A percentile compares a stretch with the other conserved stretches of the same genome.
Evolutionary conservation across 2,888 invertebrate species (phyloP).

Genomic region (Drosophila peninsularis): DNA sequence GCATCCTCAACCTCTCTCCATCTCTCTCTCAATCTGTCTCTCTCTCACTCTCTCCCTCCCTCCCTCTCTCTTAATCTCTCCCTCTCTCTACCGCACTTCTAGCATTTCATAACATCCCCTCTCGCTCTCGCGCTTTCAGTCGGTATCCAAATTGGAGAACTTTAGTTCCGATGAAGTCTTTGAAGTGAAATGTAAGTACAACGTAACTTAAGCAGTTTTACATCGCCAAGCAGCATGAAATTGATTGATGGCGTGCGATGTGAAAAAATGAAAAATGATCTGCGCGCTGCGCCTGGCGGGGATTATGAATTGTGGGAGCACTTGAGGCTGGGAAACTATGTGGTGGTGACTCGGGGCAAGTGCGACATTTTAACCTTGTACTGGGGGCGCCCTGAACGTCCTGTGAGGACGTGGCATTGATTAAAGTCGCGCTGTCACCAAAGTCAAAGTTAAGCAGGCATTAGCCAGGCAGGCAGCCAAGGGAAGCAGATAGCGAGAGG

Average conservation of each 20-base stretch:
- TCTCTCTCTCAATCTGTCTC: background rate
- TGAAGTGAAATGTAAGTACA: slow-evolving; percentile 76
- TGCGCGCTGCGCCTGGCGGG: slow-evolving; percentile 23
- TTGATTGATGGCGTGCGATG: slow-evolving; percentile 70
- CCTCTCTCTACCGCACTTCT: background rate
- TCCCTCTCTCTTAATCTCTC: too few relatives aligned
- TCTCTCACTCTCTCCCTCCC: too few relatives aligned
- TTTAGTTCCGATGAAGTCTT: slow-evolving; percentile 32
- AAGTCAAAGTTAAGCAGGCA: slow-evolving; percentile 77
- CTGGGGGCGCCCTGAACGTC: background rate
- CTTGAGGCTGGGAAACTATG: slow-evolving; percentile 35
- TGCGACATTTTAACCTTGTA: slow-evolving; percentile 54
- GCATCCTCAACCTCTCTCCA: too few relatives aligned
- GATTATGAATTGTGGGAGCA: slow-evolving; percentile 59
- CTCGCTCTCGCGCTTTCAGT: background rate
- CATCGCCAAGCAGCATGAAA: slow-evolving; percentile 75
- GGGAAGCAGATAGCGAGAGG: slow-evolving; percentile 6
- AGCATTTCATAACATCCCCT: background rate
- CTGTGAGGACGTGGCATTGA: slow-evolving; percentile 56
- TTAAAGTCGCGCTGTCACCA: slow-evolving; percentile 68
- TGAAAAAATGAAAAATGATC: slow-evolving; percentile 74
- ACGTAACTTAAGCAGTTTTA: slow-evolving; percentile 76
- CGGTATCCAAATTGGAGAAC: slow-evolving; percentile 8
- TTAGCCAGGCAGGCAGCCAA: slow-evolving; percentile 66
- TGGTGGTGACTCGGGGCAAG: background rate